Conservation (phyloP, 2,888 invertebrate species). For the Nomada lathburiana region DNA sequence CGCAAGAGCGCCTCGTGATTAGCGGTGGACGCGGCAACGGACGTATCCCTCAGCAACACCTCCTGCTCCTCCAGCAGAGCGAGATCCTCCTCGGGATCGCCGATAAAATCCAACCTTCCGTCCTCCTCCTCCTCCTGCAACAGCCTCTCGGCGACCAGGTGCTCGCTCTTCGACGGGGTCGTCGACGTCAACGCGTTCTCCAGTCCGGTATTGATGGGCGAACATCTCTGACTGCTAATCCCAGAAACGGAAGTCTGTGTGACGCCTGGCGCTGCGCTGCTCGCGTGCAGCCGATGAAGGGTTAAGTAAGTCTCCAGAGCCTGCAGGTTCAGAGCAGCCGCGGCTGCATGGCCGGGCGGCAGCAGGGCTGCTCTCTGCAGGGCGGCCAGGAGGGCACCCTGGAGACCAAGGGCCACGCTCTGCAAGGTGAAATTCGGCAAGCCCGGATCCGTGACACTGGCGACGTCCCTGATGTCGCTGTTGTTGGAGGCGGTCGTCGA, state of each 20-base stretch:
- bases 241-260: conserved; percentile 70
- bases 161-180: conserved; percentile 43
- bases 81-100: conserved; percentile 88
- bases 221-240: conserved; percentile 67
- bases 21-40: conserved; percentile 48
- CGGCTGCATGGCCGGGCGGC: conserved; percentile 93
- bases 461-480: conserved; percentile 70
- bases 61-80: conserved; percentile 91
- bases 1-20: conserved; percentile 79
- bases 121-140: conserved; percentile 74
- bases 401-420: conserved; percentile 92
- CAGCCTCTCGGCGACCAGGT: conserved; percentile 55
- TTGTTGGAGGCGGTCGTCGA: conserved; percentile 57
- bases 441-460: conserved; percentile 59
- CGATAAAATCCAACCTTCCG: conserved; percentile 78
- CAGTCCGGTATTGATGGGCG: conserved; percentile 76
- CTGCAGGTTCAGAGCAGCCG: conserved; percentile 93
- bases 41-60: conserved; percentile 86
- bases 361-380: conserved; percentile 93
- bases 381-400: conserved; percentile 94
- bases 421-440: conserved; percentile 85
- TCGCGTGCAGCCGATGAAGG: conserved; percentile 91
- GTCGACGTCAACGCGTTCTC: conserved; percentile 79
- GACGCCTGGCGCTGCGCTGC: conserved; percentile 85
- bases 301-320: conserved; percentile 94